Evolutionary conservation across 2,113 vertebrate species (phyloP).

Genomic region (Isurus oxyrinchus): DNA sequence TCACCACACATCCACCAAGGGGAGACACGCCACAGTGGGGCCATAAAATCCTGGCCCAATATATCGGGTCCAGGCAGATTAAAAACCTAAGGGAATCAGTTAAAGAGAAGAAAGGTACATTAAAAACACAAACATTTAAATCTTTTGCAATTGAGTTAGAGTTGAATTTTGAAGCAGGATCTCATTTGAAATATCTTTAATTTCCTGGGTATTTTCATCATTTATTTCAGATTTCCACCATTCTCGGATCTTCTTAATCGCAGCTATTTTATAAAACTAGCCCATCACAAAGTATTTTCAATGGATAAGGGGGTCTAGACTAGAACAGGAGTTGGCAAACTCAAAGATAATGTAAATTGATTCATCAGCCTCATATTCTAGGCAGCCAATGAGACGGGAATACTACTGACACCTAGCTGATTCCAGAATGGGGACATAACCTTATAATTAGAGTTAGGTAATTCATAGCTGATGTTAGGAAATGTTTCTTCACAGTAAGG

Average conservation of each 20-base stretch:
- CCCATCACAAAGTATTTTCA: neutral
- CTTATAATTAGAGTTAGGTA: neutral
- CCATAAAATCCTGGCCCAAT: no score
- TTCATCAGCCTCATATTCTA: no score
- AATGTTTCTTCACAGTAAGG: neutral
- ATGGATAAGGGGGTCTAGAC: neutral
- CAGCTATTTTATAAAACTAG: neutral
- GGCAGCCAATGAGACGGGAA: neutral
- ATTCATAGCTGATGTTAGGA: neutral
- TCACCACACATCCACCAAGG: no score
- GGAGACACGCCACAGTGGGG: no score
- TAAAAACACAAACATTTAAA: neutral
- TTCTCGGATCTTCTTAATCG: neutral
- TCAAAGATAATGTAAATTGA: neutral
- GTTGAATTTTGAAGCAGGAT: neutral
- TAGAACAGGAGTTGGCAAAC: neutral
- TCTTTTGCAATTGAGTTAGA: neutral
- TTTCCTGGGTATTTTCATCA: neutral
- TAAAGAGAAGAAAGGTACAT: neutral
- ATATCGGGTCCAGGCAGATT: neutral
- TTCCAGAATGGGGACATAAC: neutral
- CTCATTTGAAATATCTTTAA: neutral
- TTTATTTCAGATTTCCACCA: neutral
- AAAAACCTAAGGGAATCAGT: neutral
- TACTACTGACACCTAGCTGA: neutral